Evolutionary conservation across 2,797 vertebrate species (phyloP).

Genomic region (Gastrophryne carolinensis): DNA sequence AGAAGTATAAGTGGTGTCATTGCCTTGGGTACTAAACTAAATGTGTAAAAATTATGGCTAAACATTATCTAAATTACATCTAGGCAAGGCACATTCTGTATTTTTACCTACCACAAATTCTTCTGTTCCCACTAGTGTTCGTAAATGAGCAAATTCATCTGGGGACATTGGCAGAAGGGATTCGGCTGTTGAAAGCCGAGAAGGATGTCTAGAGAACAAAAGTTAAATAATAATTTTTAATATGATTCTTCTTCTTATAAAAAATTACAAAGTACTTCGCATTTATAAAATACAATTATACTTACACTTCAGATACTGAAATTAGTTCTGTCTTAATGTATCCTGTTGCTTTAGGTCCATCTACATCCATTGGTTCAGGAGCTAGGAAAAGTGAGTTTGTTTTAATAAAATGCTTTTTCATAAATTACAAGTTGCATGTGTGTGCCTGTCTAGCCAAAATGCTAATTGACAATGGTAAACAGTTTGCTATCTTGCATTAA

Average conservation of each 20-base stretch:
- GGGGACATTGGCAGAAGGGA: constrained; percentile 86
- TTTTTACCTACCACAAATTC: constrained; percentile 57
- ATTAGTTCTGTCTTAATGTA: constrained; percentile 97
- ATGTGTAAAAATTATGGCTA: too few species aligned
- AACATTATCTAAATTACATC: too few species aligned
- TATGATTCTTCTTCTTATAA: too few species aligned
- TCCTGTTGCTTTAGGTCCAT: constrained; percentile 71
- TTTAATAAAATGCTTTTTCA: not conserved
- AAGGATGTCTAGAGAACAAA: constrained; percentile 67
- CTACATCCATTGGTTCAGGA: constrained; percentile 88
- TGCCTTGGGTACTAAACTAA: too few species aligned
- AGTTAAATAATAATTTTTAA: not conserved
- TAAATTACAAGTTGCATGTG: too few species aligned
- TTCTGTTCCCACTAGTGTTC: constrained; percentile 67
- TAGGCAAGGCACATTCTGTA: too few species aligned
- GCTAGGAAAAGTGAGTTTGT: constrained; percentile 61
- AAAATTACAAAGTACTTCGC: not conserved
- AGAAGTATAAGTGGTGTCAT: too few species aligned
- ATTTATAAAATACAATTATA: constrained; percentile 23
- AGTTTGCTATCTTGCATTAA: too few species aligned
- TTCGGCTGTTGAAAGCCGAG: constrained; percentile 74
- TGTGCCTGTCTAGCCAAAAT: too few species aligned
- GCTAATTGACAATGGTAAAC: too few species aligned
- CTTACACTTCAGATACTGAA: constrained; percentile 96
- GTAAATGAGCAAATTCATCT: constrained; percentile 80